phyloP scores from a whole-genome alignment of 2,888 invertebrate genomes.

The Pseudococcus viburni region DNA sequence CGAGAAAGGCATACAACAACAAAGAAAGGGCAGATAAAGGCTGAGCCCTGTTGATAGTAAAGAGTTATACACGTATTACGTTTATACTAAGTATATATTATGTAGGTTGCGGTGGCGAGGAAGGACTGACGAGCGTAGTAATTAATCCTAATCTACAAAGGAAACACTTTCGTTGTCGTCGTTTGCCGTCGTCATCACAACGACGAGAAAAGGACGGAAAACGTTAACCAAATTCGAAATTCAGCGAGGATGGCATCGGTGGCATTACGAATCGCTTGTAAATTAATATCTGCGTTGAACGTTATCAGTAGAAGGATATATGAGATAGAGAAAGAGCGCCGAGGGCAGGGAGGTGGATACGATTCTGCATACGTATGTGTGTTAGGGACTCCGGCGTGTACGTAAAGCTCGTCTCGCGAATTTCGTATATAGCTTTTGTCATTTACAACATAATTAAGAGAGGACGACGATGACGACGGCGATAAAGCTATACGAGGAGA shows the following conservation, averaged over 20 bases:
- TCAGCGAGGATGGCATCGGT: background rate
- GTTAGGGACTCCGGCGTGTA: background rate
- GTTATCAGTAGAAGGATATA: slow-evolving; percentile 29
- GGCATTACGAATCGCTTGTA: slow-evolving; percentile 34
- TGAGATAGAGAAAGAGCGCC: background rate
- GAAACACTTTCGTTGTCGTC: slow-evolving; percentile 30
- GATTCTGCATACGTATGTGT: background rate
- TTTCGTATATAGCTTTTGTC: slow-evolving; percentile 37
- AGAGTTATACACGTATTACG: background rate
- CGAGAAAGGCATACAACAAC: background rate
- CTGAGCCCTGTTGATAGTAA: background rate
- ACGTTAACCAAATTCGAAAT: slow-evolving; percentile 22
- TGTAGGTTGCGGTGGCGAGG: background rate
- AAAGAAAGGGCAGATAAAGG: background rate
- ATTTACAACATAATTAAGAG: slow-evolving; percentile 44
- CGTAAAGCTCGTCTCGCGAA: background rate
- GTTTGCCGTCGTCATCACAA: background rate
- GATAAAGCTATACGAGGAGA: slow-evolving; percentile 34
- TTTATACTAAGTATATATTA: background rate
- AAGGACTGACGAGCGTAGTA: slow-evolving; percentile 8
- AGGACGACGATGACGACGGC: slow-evolving; percentile 1
- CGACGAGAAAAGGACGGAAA: background rate
- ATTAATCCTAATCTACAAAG: slow-evolving; percentile 45
- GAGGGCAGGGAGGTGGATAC: background rate
- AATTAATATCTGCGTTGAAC: slow-evolving; percentile 33